Percentiles rank a stretch among this genome's conserved stretches.
Evolutionary conservation across 2,113 vertebrate genomes (phyloP).

Genomic region (Colinus virginianus): DNA sequence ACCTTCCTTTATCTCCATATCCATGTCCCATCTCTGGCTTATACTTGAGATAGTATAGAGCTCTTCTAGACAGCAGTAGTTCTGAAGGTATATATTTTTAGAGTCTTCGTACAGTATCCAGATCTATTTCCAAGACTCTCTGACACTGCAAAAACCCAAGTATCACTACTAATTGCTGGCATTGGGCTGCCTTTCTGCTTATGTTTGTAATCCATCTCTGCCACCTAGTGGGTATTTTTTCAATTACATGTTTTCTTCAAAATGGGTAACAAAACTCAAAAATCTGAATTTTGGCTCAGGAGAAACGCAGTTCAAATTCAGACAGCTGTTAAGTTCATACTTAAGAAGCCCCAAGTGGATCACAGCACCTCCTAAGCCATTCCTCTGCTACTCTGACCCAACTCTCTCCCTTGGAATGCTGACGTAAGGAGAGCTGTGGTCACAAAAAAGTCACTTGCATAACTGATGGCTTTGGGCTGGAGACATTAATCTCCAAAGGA

Average conservation of each 20-base stretch:
- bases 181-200: background rate
- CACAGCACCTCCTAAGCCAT: background rate
- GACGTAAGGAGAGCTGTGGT: fast-evolving
- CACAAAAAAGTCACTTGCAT: background rate
- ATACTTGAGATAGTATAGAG: background rate
- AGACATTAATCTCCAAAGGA: background rate
- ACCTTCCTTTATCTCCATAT: background rate
- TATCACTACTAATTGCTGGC: background rate
- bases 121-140: background rate
- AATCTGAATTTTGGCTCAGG: background rate
- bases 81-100: background rate
- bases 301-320: background rate
- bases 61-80: background rate
- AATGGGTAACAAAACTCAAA: background rate
- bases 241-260: background rate
- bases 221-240: conserved; percentile 51
- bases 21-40: background rate
- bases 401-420: background rate
- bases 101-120: background rate
- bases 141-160: background rate
- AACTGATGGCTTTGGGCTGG: background rate
- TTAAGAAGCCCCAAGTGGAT: background rate
- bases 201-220: background rate
- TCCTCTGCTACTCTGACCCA: background rate
- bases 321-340: background rate